These are phyloP conservation scores for Asobara japonica DNA, from an alignment of 1,140 invertebrate genomes.

Conservation along the genomic window DNA sequence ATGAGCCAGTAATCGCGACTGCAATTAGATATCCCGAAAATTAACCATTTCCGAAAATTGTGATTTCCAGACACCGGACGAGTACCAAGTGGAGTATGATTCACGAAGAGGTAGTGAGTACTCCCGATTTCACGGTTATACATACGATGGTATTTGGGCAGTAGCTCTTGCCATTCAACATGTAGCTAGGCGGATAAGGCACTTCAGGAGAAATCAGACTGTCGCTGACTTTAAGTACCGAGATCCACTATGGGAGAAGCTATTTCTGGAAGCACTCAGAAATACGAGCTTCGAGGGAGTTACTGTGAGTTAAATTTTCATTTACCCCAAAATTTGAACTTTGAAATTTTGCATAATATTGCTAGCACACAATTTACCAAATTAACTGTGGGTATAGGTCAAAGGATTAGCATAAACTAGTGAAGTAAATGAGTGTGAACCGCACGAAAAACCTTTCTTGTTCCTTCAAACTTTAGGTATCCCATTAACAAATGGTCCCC, in stretches of 20 bases:
- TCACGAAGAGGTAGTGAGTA: slow-evolving; percentile 81
- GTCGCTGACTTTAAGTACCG: slow-evolving; percentile 85
- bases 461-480: too few relatives aligned
- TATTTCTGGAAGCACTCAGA: slow-evolving; percentile 87
- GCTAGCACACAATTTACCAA: too few relatives aligned
- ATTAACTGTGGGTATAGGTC: too few relatives aligned
- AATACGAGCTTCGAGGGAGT: slow-evolving; percentile 95
- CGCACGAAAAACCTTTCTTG: too few relatives aligned
- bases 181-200: slow-evolving; percentile 76
- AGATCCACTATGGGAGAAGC: slow-evolving; percentile 85
- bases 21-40: too few relatives aligned
- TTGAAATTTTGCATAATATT: too few relatives aligned
- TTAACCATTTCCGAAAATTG: slow-evolving; percentile 21
- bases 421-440: too few relatives aligned
- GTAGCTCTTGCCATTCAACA: slow-evolving; percentile 91
- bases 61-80: slow-evolving; percentile 82
- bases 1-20: too few relatives aligned
- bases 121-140: slow-evolving; percentile 95
- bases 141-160: slow-evolving; percentile 97
- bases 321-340: background rate
- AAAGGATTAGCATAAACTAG: too few relatives aligned
- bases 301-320: slow-evolving; percentile 76
- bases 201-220: slow-evolving; percentile 74
- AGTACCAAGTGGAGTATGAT: slow-evolving; percentile 89
- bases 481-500: too few relatives aligned